phyloP scores from a whole-genome alignment of 2,113 vertebrate species.

The Myxocyprinus asiaticus region DNA sequence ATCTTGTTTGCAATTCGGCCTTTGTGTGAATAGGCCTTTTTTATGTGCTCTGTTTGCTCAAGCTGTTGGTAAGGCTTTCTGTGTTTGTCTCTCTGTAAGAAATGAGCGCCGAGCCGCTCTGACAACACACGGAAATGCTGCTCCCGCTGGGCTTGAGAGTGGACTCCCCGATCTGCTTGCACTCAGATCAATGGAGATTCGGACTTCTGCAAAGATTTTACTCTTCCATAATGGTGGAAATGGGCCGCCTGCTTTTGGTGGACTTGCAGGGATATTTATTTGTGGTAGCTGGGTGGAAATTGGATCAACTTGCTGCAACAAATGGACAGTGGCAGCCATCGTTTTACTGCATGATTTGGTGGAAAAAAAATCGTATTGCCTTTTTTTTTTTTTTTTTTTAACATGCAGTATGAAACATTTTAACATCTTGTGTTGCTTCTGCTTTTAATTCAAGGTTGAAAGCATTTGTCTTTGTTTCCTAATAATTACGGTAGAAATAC shows the following conservation, averaged over 20 bases:
- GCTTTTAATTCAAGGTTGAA: no score
- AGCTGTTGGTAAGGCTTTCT: neutral
- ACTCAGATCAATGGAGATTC: slow-evolving; percentile 55
- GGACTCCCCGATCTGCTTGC: slow-evolving; percentile 44
- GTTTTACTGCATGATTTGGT: no score
- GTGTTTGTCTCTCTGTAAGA: slow-evolving; percentile 9
- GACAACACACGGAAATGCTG: neutral
- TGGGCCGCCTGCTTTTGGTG: slow-evolving; percentile 16
- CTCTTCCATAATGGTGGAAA: slow-evolving; percentile 15
- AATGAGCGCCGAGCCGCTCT: neutral
- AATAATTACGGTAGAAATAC: no score
- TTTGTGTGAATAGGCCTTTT: no score
- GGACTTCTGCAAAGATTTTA: slow-evolving; percentile 50
- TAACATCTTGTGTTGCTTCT: no score
- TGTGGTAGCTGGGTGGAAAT: slow-evolving; percentile 26
- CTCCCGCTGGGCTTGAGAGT: slow-evolving; percentile 46
- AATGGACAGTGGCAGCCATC: neutral
- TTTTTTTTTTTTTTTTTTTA: no score
- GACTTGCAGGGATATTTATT: neutral
- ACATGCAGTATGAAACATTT: no score
- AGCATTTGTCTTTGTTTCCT: no score
- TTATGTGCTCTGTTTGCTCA: neutral
- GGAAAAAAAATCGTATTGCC: no score
- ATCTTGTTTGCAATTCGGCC: no score
- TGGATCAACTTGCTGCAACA: slow-evolving; percentile 25